A percentile compares a stretch with the other conserved stretches of the same genome.
Evolutionary conservation across 2,113 vertebrate genomes (phyloP).

Genomic region (Nymphicus hollandicus): DNA sequence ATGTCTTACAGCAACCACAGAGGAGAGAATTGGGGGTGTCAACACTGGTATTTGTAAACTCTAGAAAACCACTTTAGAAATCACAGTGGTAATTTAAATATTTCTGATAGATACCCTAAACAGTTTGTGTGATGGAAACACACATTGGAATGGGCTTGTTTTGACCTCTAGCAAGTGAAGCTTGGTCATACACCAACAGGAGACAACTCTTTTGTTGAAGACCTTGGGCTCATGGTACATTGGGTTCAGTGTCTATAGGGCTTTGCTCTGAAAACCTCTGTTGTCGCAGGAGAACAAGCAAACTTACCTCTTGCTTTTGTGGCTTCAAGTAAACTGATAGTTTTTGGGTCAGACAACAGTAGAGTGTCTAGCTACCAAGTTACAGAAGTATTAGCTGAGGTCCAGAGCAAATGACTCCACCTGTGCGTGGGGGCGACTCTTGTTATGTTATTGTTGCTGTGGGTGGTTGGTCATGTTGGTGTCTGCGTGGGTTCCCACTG

Average conservation of each 20-base stretch:
- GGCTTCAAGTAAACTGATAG: neutral
- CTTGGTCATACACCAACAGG: neutral
- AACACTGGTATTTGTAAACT: neutral
- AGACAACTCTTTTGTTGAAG: neutral
- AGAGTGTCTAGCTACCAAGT: neutral
- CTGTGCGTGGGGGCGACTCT: neutral
- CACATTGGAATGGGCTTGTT: neutral
- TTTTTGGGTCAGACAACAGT: neutral
- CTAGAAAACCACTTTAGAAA: neutral
- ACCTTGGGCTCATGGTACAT: neutral
- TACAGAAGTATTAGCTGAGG: neutral
- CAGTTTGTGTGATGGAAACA: neutral
- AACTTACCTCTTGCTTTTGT: neutral
- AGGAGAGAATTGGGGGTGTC: neutral
- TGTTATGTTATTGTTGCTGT: accelerated
- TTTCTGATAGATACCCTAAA: neutral
- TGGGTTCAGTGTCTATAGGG: neutral
- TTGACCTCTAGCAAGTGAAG: neutral
- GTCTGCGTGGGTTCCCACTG: neutral
- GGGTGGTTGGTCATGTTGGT: neutral
- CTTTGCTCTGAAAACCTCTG: neutral
- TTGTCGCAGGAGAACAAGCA: neutral
- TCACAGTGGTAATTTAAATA: neutral
- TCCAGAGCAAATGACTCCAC: neutral
- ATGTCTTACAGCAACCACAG: neutral